These are phyloP conservation scores for Tyto alba DNA, from an alignment of 2,113 vertebrate species.

Conservation along the genomic window DNA sequence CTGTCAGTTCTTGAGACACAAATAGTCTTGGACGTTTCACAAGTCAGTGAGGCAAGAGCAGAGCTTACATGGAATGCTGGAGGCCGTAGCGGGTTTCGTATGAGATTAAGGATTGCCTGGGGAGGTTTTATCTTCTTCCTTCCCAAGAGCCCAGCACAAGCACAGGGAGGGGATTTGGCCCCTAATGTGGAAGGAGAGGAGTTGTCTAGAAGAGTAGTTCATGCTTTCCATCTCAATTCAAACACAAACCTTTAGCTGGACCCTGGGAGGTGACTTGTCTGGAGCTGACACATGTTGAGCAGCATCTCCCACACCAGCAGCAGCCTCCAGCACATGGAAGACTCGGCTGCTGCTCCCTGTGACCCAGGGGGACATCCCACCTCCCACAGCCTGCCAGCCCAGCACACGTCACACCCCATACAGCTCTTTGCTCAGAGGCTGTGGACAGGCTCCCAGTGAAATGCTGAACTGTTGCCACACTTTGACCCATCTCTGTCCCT, in stretches of 20 bases:
- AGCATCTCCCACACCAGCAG: not conserved
- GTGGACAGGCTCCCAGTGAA: not conserved
- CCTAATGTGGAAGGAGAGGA: not conserved
- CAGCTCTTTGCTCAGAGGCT: not conserved
- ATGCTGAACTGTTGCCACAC: accelerated
- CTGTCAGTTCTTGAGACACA: slow-evolving; percentile 10
- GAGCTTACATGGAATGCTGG: not conserved
- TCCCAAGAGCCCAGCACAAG: not conserved
- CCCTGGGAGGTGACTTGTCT: not conserved
- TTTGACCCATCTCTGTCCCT: not conserved
- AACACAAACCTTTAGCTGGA: not conserved
- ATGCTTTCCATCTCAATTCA: not conserved
- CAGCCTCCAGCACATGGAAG: not conserved
- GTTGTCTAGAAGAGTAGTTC: not conserved
- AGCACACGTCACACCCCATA: not conserved
- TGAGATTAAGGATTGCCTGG: not conserved
- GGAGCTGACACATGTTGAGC: not conserved
- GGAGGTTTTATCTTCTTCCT: not conserved
- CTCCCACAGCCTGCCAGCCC: not conserved
- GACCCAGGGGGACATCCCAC: not conserved
- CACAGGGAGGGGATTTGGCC: not conserved
- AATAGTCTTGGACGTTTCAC: not conserved
- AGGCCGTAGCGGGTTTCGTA: not conserved
- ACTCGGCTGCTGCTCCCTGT: accelerated
- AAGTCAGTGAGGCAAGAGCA: not conserved